Evolutionary conservation across 92 coral and sea anemone species (phyloP), one percentile per base, ranked within the genome.

Genomic region (Zoanthus sansibaricus): DNA sequence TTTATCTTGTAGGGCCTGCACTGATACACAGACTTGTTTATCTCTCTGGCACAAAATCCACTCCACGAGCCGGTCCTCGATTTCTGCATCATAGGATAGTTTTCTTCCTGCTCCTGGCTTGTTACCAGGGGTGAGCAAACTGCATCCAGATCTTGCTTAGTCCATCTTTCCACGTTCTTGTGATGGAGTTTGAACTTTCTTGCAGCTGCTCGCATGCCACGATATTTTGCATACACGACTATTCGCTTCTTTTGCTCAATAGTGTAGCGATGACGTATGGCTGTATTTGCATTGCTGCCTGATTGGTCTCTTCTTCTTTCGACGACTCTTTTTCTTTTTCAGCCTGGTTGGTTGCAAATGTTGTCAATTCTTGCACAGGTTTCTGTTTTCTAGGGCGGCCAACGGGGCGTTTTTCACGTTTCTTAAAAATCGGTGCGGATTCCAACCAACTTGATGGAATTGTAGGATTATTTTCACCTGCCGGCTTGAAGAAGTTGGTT

Each of bases 41-140:
- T 73, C 25, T 44, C 66, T 58, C 18, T 58, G 66, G 66, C 66
- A 58, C 66, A 58, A 58, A 58, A 17, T 1, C n/a, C 21, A 5
- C 66, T 58, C 66, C 20, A 13, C 66, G 3, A 13, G n/a, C 66
- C 20, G n/a, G n/a, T 48, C 79, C 16, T 75, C 37, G 30, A 18
- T 75, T 21, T 49, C 32, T 49, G 51, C 59, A 12, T 75, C 79
- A 75, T 75, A 48, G 30, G 79, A 75, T 18, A 75, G 49, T 44
- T 75, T 75, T 75, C 79, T 13, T 75, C 79, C 64, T 16, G 61
- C 62, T 48, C 79, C 64, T 16, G 79, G 79, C 79, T 75, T 75
- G 62, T 48, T 75, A 21, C 79, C 37, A 7, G 44, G 9, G 62
- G 62, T 17, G 79, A 75, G 37, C 62, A 31, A 10, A 49, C 79